Conservation (phyloP, 92 coral and sea anemone species). For the Actinostola sp. region DNA sequence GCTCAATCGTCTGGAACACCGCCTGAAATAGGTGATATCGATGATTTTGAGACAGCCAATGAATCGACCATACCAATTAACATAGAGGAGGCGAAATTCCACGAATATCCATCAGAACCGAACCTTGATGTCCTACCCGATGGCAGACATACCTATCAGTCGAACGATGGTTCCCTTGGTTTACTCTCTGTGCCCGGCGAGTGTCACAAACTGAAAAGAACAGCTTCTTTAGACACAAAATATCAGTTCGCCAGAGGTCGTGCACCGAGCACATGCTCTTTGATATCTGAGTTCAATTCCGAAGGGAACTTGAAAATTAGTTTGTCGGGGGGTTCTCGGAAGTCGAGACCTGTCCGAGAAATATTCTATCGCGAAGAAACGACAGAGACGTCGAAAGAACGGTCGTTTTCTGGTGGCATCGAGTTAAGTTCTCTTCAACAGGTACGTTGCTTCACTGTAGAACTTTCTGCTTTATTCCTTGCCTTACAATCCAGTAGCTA, state of each 20-base stretch:
- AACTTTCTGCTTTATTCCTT: background rate
- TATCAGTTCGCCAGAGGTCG: background rate
- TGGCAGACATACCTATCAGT: background rate
- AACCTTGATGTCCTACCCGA: background rate
- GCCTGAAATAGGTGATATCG: slow-evolving; percentile 1
- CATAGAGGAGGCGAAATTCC: slow-evolving; percentile 12
- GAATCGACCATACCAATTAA: slow-evolving; percentile 17
- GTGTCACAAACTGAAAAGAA: slow-evolving; percentile 1
- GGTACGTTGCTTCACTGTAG: background rate
- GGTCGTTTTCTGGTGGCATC: background rate
- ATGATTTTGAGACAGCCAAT: background rate
- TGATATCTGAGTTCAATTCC: background rate
- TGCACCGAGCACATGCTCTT: background rate
- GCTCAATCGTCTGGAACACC: background rate
- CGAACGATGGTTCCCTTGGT: background rate
- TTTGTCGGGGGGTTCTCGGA: background rate
- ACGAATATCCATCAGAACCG: slow-evolving; percentile 14
- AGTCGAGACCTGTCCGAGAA: slow-evolving; percentile 17
- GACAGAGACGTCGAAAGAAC: background rate
- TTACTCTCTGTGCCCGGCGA: slow-evolving; percentile 20
- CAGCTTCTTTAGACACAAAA: background rate
- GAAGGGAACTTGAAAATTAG: slow-evolving; percentile 16
- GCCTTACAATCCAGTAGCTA: background rate
- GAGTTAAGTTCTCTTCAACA: slow-evolving; percentile 20
- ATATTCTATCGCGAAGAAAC: slow-evolving; percentile 21